Base-by-base conservation (phyloP, 2,888 invertebrate genomes). In the Lypha dubia region DNA sequence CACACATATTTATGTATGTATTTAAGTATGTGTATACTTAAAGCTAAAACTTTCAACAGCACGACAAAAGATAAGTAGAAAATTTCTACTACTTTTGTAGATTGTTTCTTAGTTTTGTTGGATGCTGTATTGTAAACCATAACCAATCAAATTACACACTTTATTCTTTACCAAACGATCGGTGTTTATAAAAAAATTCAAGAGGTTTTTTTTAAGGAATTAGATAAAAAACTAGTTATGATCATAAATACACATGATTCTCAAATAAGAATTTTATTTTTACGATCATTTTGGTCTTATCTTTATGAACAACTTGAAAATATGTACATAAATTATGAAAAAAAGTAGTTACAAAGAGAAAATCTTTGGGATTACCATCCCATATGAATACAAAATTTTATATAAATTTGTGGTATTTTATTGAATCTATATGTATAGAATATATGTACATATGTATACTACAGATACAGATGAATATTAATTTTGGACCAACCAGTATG, bases 151-250 rank as follows among this genome's bases (percentile, higher is more conserved):
- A 8, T 56, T 28, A 15, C 15, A n/a, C 28, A 8, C 8, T 13
- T 44, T n/a, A 44, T 15, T 1, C 11, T 20, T 7, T 5, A n/a
- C n/a, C n/a, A n/a, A 17, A 11, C 38, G 1, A 5, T 11, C 11
- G 41, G 56, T 71, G 71, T 44, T 28, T 28, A 56, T 51, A 4
- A 46, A 62, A 58, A 46, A 51, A 1, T n/a, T 35, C 20, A 49
- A 56, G 41, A 17, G 56, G 28, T 22, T 22, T 53, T 53, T 53
- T 44, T 17, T 56, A 24, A 9, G 71, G 44, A 60, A 46, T 22
- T 58, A 44, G 15, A n/a, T 44, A 44, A 6, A 60, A 58, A 71
- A 73, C 71, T 46, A 46, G 71, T 60, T 73, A 49, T 71, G 58
- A 13, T 13, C 17, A 13, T 51, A 38, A n/a, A 11, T 38, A 13